phyloP scores from a whole-genome alignment of 2,888 invertebrate genomes.

The Sinohyriopsis cumingii region DNA sequence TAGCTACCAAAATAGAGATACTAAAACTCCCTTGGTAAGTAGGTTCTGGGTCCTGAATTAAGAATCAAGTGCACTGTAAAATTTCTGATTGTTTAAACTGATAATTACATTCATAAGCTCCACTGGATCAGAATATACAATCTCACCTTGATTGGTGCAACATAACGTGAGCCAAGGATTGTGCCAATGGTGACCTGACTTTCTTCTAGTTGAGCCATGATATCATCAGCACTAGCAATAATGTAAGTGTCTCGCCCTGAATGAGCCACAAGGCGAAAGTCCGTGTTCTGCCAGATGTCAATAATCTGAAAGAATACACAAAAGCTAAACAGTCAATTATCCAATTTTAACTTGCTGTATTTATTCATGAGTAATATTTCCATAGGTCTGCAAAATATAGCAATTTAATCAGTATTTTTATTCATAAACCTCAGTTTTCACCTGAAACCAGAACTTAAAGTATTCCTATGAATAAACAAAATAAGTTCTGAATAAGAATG shows the following conservation, averaged over 20 bases:
- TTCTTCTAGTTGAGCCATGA: constrained; percentile 70
- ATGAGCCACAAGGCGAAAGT: constrained; percentile 69
- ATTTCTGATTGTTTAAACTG: too few species aligned
- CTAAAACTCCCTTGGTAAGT: too few species aligned
- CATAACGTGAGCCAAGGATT: constrained; percentile 70
- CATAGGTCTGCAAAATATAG: too few species aligned
- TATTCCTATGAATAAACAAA: neutral
- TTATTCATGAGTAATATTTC: too few species aligned
- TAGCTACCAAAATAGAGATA: too few species aligned
- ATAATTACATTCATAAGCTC: neutral
- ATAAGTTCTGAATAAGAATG: too few species aligned
- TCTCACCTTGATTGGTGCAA: constrained; percentile 68
- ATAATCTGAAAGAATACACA: constrained; percentile 52
- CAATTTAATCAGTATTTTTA: neutral
- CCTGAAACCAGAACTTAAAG: neutral
- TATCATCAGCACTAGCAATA: constrained; percentile 70
- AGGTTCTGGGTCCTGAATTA: too few species aligned
- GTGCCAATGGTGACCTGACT: constrained; percentile 72
- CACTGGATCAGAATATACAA: neutral
- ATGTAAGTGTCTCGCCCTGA: constrained; percentile 66
- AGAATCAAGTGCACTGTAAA: too few species aligned
- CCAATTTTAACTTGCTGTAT: too few species aligned
- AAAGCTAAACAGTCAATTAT: neutral
- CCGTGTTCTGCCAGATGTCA: constrained; percentile 67
- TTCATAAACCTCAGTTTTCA: neutral